Conservation (phyloP, 2,113 vertebrate genomes). For the Thamnaconus septentrionalis region DNA sequence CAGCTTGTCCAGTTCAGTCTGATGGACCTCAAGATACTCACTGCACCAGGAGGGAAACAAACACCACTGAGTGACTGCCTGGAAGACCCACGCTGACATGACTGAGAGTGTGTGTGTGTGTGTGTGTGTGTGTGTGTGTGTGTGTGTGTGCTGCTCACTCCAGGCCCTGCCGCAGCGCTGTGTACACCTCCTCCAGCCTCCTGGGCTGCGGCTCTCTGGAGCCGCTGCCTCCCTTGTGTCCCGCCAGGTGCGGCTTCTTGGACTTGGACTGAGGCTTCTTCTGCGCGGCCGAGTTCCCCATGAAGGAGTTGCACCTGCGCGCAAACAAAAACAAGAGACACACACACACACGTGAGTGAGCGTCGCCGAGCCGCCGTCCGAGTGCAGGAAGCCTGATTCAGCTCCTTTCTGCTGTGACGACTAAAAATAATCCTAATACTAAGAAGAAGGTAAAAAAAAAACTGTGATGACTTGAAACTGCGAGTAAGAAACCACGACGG, state of each 20-base stretch:
- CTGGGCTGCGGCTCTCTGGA: slow-evolving; percentile 92
- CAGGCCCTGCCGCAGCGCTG: slow-evolving; percentile 89
- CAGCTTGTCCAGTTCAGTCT: slow-evolving; percentile 92
- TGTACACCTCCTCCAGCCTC: slow-evolving; percentile 91
- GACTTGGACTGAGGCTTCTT: slow-evolving; percentile 95
- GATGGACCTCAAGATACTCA: slow-evolving; percentile 94
- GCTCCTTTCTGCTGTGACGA: too few relatives aligned
- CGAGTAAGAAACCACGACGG: too few relatives aligned
- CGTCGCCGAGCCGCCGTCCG: not conserved
- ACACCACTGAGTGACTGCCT: not conserved
- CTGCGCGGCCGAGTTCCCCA: slow-evolving; percentile 87
- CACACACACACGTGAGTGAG: not conserved
- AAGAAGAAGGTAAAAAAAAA: too few relatives aligned
- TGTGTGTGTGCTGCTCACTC: slow-evolving; percentile 80
- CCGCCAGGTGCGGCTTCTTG: slow-evolving; percentile 91
- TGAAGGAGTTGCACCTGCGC: slow-evolving; percentile 94
- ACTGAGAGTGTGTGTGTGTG: too few relatives aligned
- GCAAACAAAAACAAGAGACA: slow-evolving; percentile 22
- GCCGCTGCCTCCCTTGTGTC: slow-evolving; percentile 85
- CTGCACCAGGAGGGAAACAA: slow-evolving; percentile 58
- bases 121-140: too few relatives aligned
- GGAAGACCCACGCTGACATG: too few relatives aligned
- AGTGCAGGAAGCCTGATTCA: not conserved
- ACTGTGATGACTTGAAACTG: too few relatives aligned
- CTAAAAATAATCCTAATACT: too few relatives aligned